phyloP scores from a whole-genome alignment of 2,113 vertebrate genomes.

The Channa maculata region DNA sequence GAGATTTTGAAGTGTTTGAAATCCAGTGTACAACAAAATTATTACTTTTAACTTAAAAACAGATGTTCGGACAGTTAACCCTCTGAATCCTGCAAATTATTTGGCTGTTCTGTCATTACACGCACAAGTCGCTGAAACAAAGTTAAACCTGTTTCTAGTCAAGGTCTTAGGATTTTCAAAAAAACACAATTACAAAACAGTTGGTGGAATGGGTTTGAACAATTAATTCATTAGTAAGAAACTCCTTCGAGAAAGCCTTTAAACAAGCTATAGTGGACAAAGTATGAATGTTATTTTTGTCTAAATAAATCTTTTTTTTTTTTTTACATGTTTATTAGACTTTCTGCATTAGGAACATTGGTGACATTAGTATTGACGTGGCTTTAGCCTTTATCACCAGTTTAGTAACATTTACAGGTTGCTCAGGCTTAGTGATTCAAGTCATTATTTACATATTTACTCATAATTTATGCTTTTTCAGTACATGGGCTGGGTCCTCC shows the following conservation, averaged over 20 bases:
- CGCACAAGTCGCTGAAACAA: constrained; percentile 11
- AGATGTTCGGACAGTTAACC: constrained; percentile 41
- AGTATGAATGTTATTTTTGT: neutral
- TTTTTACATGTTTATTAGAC: neutral
- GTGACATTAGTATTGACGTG: no score
- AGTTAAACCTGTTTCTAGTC: constrained; percentile 17
- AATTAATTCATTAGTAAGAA: neutral
- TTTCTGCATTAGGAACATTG: no score
- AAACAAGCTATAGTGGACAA: no score
- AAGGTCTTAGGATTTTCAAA: neutral
- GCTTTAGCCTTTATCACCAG: no score
- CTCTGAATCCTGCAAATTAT: constrained; percentile 8
- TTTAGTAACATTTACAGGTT: neutral
- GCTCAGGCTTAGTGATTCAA: no score
- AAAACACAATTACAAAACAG: neutral
- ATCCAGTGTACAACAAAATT: constrained; percentile 25
- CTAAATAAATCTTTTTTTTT: neutral
- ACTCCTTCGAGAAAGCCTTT: neutral
- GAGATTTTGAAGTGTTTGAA: constrained; percentile 30
- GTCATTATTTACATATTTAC: neutral
- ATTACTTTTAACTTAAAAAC: constrained; percentile 31
- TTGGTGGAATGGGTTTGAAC: neutral
- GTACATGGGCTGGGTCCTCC: neutral
- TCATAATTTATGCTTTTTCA: neutral
- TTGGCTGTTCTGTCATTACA: constrained; percentile 3